Evolutionary conservation across 1,140 invertebrate species (phyloP).

Genomic region (Akabosia matsudoensis): DNA sequence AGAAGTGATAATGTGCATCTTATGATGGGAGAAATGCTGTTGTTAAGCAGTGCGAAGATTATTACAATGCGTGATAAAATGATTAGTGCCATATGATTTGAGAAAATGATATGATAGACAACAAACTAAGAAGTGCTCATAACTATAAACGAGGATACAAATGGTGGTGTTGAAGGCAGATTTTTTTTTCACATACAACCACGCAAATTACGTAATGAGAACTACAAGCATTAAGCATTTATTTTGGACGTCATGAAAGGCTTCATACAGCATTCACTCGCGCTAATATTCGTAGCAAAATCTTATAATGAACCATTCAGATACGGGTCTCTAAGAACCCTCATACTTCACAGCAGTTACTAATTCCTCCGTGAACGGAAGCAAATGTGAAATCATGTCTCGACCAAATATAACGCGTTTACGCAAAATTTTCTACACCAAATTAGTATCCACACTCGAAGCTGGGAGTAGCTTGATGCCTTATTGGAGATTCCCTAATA

Average conservation of each 20-base stretch:
- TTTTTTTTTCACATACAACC: too few species aligned
- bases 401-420: constrained; percentile 19
- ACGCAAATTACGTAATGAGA: too few species aligned
- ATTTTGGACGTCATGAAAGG: background rate
- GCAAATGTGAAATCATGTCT: constrained; percentile 20
- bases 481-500: too few species aligned
- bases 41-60: background rate
- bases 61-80: constrained; percentile 5
- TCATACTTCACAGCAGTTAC: constrained; percentile 15
- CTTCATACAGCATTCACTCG: background rate
- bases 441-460: constrained; percentile 1
- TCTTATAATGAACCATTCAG: constrained; percentile 18
- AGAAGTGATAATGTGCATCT: too few species aligned
- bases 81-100: constrained; percentile 20
- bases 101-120: constrained; percentile 12
- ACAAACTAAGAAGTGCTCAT: background rate
- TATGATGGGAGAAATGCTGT: background rate
- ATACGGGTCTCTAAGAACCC: constrained; percentile 12
- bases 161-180: too few species aligned
- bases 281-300: constrained; percentile 22
- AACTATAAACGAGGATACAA: too few species aligned
- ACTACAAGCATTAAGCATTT: too few species aligned
- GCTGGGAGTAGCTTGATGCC: too few species aligned
- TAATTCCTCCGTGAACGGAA: constrained; percentile 18
- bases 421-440: constrained; percentile 25